Conservation (phyloP, 2,113 vertebrate genomes). For the Prunella fulvescens region DNA sequence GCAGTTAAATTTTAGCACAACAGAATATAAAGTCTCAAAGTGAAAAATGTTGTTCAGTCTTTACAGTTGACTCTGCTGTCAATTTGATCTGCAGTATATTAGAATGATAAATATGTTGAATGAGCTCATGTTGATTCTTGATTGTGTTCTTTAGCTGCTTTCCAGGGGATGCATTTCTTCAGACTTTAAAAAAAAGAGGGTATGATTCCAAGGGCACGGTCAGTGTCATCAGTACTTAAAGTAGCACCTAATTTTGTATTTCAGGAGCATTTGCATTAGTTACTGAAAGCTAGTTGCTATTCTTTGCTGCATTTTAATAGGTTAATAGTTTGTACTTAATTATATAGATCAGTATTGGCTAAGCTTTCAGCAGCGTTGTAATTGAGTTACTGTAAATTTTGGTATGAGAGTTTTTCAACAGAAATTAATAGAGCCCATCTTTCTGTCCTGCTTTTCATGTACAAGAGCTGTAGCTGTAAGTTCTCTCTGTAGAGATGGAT, state of each 20-base stretch:
- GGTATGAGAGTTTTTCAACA: not conserved
- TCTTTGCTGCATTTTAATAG: not conserved
- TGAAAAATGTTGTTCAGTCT: not conserved
- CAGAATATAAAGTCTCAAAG: not conserved
- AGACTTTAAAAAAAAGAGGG: not conserved
- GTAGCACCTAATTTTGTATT: not conserved
- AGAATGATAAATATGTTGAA: not conserved
- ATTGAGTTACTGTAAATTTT: not conserved
- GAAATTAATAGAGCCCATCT: not conserved
- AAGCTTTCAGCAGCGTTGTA: not conserved
- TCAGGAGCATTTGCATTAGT: not conserved
- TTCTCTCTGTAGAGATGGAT: not conserved
- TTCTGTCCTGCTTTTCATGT: not conserved
- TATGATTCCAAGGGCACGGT: not conserved
- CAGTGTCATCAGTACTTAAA: not conserved
- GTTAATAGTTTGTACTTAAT: not conserved
- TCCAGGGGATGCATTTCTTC: not conserved
- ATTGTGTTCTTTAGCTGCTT: not conserved
- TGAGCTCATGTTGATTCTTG: not conserved
- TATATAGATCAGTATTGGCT: not conserved
- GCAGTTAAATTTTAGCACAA: not conserved
- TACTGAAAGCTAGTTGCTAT: not conserved
- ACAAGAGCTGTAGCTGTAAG: not conserved
- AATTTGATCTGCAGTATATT: not conserved
- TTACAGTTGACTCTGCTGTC: not conserved